Conservation (phyloP, 2,113 vertebrate species). For the Sinocyclocheilus anophthalmus region DNA sequence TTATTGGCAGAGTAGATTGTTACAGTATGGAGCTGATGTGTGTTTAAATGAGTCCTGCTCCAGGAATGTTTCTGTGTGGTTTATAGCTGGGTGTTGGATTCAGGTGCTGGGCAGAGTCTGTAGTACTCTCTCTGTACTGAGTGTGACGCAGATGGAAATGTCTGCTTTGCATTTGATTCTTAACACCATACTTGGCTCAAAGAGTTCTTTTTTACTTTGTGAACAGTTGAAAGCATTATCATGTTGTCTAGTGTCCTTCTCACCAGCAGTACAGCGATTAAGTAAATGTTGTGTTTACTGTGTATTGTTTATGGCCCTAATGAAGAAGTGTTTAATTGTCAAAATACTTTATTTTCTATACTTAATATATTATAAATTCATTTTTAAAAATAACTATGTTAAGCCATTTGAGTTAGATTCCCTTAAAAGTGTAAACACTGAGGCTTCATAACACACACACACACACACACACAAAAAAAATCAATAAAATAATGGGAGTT, state of each 20-base stretch:
- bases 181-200: background rate
- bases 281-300: background rate
- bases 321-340: background rate
- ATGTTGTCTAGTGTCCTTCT: background rate
- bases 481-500: no score
- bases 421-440: background rate
- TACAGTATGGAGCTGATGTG: background rate
- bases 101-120: background rate
- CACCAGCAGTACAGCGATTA: background rate
- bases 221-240: background rate
- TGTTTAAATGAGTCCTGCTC: background rate
- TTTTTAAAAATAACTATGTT: background rate
- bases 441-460: background rate
- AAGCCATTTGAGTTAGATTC: background rate
- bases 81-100: background rate
- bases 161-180: constrained; percentile 37
- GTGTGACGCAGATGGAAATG: constrained; percentile 37
- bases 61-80: constrained; percentile 13
- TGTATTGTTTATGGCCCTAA: background rate
- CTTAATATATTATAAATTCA: background rate
- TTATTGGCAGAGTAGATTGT: background rate
- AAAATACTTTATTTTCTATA: background rate
- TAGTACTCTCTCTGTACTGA: background rate
- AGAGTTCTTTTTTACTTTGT: background rate
- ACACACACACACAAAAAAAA: no score